Base-by-base conservation (phyloP, 2,797 vertebrate genomes). In the Coendou prehensilis region DNA sequence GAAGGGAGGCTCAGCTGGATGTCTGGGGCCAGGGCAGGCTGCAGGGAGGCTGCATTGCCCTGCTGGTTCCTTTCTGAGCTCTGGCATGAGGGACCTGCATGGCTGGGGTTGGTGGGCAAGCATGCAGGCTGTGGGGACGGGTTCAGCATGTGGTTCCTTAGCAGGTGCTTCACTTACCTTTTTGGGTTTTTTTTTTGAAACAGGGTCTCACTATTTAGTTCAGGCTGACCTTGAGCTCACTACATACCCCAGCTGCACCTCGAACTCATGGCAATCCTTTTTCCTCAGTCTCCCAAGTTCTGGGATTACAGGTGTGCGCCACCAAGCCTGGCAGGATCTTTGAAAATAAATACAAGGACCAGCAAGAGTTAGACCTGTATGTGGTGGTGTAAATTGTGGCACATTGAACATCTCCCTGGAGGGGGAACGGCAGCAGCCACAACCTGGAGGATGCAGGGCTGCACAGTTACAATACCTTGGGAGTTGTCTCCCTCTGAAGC, bases 51-150 rank as follows among this genome's bases (percentile, higher is more conserved):
- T 33, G 26, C 15, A 8, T 89, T 3, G 0, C 61, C 80, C 92
- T 71, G 1, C 57, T 59, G n/a, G 63, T 50, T 96, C 23, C 86
- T 91, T 33, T 86, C 88, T 96, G 78, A 82, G 52, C 47, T 59
- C 61, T 76, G 79, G 91, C 63, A 20, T 67, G 93, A 89, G 15
- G 56, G 17, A 47, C 37, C 18, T 59, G 80, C 86, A n/a, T 45
- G 79, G 63, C 91, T 41, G n/a, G 61, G 59, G 20, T 15, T 15
- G 6, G 30, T 37, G 41, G 78, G 47, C 85, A 89, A 85, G 93
- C 86, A 80, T 63, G 54, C 17, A 6, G 41, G n/a, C 41, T 54
- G 22, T 0, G 3, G 47, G 56, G 37, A 6, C 1, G 8, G 30
- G 63, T 37, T 94, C 73, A 28, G 5, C 20, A 5, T 71, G 45